These are phyloP conservation scores for Aphodius granarius DNA, from an alignment of 2,888 invertebrate genomes.

Conservation along the genomic window DNA sequence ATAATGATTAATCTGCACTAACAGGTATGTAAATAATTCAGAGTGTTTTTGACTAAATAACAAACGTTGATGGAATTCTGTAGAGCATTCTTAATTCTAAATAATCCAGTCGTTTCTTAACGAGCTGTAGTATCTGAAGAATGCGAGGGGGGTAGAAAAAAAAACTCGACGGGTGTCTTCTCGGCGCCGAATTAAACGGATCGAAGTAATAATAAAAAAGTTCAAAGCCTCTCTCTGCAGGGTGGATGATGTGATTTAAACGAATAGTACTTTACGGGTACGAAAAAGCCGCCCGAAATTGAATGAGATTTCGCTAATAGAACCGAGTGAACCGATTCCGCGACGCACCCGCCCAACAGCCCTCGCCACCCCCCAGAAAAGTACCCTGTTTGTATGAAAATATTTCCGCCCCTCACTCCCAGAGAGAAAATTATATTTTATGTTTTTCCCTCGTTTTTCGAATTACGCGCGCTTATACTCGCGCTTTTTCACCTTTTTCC, in stretches of 20 bases:
- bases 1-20: too few species aligned
- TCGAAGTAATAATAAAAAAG: neutral
- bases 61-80: neutral
- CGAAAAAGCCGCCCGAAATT: constrained; percentile 35
- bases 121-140: neutral
- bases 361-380: neutral
- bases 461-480: neutral
- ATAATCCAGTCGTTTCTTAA: neutral
- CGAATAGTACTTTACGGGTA: constrained; percentile 29
- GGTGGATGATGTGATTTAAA: constrained; percentile 28
- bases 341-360: constrained; percentile 15
- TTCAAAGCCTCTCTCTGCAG: neutral
- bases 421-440: neutral
- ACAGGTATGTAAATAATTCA: too few species aligned
- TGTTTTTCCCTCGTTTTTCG: neutral
- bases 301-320: constrained; percentile 38
- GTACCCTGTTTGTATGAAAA: constrained; percentile 23
- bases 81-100: neutral
- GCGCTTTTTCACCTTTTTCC: neutral
- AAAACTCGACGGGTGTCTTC: neutral
- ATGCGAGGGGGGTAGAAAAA: neutral
- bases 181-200: neutral
- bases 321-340: constrained; percentile 34
- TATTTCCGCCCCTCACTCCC: constrained; percentile 9
- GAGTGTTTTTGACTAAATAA: neutral